Conservation (phyloP, 2,113 vertebrate species). For the Eulacestoma nigropectus region DNA sequence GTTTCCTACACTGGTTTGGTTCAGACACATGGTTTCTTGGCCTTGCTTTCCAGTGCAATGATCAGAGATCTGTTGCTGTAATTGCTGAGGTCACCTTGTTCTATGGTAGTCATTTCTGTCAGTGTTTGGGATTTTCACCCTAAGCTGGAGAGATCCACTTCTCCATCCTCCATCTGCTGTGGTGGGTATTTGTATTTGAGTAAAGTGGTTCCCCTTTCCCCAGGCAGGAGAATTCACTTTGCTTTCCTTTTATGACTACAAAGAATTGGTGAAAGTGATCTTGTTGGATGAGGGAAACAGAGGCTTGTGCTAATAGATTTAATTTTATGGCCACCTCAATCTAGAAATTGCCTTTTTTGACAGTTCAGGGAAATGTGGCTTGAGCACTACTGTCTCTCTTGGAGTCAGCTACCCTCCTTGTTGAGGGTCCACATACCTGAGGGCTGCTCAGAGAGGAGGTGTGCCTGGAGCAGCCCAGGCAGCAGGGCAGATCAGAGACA, state of each 20-base stretch:
- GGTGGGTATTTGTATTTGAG: not conserved
- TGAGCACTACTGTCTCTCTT: not conserved
- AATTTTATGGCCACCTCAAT: not conserved
- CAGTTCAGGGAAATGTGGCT: not conserved
- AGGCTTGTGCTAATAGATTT: not conserved
- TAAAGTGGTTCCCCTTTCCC: not conserved
- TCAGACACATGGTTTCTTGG: not conserved
- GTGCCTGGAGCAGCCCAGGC: not conserved
- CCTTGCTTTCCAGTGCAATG: not conserved
- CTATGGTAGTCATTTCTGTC: not conserved
- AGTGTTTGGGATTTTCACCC: not conserved
- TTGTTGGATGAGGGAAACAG: not conserved
- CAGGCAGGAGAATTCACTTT: not conserved
- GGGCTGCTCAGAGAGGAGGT: not conserved
- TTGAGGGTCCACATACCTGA: not conserved
- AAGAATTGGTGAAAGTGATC: not conserved
- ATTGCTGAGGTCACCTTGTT: not conserved
- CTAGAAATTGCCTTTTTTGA: not conserved
- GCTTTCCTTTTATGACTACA: not conserved
- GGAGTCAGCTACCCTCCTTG: not conserved
- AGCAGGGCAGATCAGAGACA: not conserved
- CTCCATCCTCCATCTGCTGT: not conserved
- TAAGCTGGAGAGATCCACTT: not conserved
- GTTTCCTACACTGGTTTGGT: not conserved
- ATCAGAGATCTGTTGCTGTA: not conserved